These are phyloP conservation scores for Ichneumon xanthorius DNA, from an alignment of 2,888 invertebrate species.

Conservation along the genomic window DNA sequence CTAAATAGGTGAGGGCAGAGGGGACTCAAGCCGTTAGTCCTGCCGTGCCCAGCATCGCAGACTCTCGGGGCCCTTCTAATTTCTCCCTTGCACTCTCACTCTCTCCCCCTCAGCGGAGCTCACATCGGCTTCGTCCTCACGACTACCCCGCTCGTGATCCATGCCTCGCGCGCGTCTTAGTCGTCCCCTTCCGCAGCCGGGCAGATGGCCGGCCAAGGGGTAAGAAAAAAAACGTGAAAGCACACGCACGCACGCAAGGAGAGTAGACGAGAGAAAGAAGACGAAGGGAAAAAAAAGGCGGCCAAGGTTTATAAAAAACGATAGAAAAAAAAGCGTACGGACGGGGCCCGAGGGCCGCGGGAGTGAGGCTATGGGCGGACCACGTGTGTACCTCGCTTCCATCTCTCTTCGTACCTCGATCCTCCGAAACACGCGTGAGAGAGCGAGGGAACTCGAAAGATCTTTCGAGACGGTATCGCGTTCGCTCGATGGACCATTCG, in stretches of 20 bases:
- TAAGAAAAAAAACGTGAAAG: conserved; percentile 83
- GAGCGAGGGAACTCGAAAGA: conserved; percentile 53
- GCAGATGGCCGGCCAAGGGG: conserved; percentile 86
- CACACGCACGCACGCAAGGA: conserved; percentile 74
- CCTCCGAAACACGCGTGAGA: conserved; percentile 61
- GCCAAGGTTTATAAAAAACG: conserved; percentile 82
- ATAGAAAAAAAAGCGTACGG: conserved; percentile 77
- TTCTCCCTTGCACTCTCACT: conserved; percentile 66
- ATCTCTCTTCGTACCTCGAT: conserved; percentile 33
- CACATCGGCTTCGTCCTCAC: conserved; percentile 48
- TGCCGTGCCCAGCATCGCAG: conserved; percentile 62
- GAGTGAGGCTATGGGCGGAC: conserved; percentile 73
- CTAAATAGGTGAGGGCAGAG: conserved; percentile 46
- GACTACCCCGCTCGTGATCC: conserved; percentile 62
- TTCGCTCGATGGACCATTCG: conserved; percentile 68
- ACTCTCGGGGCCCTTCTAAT: conserved; percentile 56
- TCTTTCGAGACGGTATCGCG: conserved; percentile 69
- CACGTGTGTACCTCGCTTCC: conserved; percentile 78
- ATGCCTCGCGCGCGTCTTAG: conserved; percentile 79
- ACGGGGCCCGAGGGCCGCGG: conserved; percentile 73
- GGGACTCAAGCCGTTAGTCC: conserved; percentile 81
- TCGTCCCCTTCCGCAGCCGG: conserved; percentile 84
- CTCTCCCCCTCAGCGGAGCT: conserved; percentile 34
- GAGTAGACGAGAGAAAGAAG: conserved; percentile 67
- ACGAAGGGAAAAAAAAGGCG: conserved; percentile 66